Percentiles rank a stretch among this genome's conserved stretches.
Evolutionary conservation across 2,113 vertebrate species (phyloP).

Genomic region (Chroicocephalus ridibundus): DNA sequence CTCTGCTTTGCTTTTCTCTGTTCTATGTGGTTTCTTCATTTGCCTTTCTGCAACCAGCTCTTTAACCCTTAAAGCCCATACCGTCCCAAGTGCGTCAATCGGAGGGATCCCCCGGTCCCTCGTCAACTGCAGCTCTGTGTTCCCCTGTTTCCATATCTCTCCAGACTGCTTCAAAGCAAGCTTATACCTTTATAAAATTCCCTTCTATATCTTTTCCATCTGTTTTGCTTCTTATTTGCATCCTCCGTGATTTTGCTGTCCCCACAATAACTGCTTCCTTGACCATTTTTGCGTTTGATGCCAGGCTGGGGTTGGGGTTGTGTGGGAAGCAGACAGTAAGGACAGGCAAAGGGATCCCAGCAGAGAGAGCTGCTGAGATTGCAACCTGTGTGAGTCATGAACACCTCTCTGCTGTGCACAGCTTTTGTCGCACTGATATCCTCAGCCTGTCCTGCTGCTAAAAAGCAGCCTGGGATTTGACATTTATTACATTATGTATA

Average conservation of each 20-base stretch:
- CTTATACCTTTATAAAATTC: background rate
- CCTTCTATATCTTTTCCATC: background rate
- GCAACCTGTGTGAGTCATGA: background rate
- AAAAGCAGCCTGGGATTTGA: background rate
- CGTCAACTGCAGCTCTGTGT: background rate
- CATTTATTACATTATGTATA: background rate
- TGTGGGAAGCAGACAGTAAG: background rate
- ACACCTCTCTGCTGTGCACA: background rate
- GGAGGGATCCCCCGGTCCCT: background rate
- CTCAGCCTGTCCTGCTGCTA: background rate
- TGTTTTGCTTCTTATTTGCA: background rate
- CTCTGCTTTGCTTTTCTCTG: background rate
- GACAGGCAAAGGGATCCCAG: background rate
- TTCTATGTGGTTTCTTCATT: background rate
- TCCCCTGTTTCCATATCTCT: background rate
- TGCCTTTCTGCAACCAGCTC: background rate
- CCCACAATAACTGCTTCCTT: background rate
- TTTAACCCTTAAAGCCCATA: background rate
- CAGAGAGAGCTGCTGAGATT: background rate
- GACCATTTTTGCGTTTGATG: background rate
- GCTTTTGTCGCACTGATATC: accelerated
- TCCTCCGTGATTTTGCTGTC: accelerated
- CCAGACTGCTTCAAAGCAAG: background rate
- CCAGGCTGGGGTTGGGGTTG: background rate
- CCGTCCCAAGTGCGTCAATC: background rate